Base-by-base conservation (phyloP, 2,888 invertebrate genomes). In the Acanthosepion pharaonis region DNA sequence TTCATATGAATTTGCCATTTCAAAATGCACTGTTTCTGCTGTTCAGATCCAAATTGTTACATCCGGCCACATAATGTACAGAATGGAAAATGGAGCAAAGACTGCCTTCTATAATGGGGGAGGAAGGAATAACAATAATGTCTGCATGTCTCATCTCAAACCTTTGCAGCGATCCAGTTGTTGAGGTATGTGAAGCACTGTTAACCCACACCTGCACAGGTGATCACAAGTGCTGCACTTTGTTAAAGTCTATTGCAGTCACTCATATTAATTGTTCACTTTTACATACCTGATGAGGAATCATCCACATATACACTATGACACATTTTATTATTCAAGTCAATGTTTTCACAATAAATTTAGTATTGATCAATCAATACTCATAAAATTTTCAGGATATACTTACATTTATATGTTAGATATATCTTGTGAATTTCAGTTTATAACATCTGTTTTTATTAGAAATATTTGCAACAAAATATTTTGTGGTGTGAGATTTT, bases 11-110 rank as follows among this genome's bases (percentile, higher is more conserved):
- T 33, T 78, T n/a, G 78, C n/a, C n/a, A 15, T 78, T n/a, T 78
- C 78, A 78, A 78, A 78, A 78, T 78, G n/a, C 78, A n/a, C 49
- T 93, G n/a, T 93, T 93, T 93, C 93, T 93, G 93, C 93, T 93
- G 93, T 93, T 93, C 93, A 93, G 93, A 93, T 93, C 53, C 93
- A 93, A 93, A 93, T 53, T 93, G 93, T 93, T 93, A 93, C 93
- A 53, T 93, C 93, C 93, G 93, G 93, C 93, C 53, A 93, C 93
- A 93, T 93, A 93, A 93, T 93, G 93, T 93, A 53, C 93, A 93
- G 51, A 53, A 93, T 93, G 93, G 93, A 93, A 93, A 93, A 93
- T 93, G 93, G 93, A 93, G 93, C 93, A 93, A 93, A 49, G 93
- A 93, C 93, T 93, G 53, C 93, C 93, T 93, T 93, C 93, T 93